phyloP scores from a whole-genome alignment of 37 sponge, comb jelly and placozoan species.

The Sycon ciliatum region DNA sequence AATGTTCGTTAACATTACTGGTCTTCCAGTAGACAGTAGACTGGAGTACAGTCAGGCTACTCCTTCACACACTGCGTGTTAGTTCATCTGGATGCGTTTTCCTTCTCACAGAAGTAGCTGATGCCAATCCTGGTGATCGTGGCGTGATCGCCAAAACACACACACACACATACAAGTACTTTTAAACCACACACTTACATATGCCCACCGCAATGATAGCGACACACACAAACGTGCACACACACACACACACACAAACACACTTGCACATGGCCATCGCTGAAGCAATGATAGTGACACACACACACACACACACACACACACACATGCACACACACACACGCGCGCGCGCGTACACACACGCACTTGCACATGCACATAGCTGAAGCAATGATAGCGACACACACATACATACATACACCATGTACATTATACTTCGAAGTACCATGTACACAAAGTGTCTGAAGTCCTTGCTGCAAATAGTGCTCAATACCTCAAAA shows the following conservation, averaged over 20 bases:
- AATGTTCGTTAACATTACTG: no score
- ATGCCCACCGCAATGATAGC: no score
- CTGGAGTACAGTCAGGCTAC: no score
- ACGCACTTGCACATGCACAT: constrained; percentile 22
- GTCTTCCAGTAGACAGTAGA: no score
- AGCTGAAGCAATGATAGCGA: no score
- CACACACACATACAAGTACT: not conserved
- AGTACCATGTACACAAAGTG: no score
- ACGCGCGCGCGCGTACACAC: constrained; percentile 16
- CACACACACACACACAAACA: not conserved
- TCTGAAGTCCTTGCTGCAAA: no score
- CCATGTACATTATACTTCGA: no score
- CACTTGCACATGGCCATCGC: not conserved
- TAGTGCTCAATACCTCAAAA: no score
- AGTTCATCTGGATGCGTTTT: not conserved
- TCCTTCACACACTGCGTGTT: no score
- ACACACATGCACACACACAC: constrained; percentile 20
- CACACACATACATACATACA: no score
- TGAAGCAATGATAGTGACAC: not conserved
- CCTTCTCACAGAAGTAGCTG: not conserved
- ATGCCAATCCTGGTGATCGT: not conserved
- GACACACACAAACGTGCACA: constrained; percentile 16
- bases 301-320: not conserved
- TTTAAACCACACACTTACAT: not conserved
- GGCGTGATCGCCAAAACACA: not conserved